Conservation (phyloP, 2,888 invertebrate species). For the Eupeodes latifasciatus region DNA sequence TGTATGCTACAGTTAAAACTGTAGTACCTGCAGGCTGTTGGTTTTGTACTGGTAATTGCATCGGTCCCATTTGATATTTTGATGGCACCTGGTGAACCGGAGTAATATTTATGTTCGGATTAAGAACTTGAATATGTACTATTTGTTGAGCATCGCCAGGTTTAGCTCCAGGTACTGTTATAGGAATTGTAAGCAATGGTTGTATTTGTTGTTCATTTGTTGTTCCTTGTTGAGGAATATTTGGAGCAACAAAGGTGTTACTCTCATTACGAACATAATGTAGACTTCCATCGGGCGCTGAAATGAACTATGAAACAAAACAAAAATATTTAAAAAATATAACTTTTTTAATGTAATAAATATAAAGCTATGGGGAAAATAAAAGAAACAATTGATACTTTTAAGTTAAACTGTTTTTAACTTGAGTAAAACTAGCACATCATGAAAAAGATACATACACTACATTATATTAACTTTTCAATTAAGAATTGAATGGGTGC, state of each 20-base stretch:
- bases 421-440: too few relatives aligned
- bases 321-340: not conserved
- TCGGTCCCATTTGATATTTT: constrained; percentile 89
- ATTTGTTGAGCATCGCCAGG: constrained; percentile 91
- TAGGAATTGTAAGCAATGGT: constrained; percentile 92
- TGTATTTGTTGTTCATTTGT: constrained; percentile 81
- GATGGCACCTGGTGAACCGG: constrained; percentile 84
- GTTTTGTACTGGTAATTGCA: constrained; percentile 90
- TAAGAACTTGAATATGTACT: constrained; percentile 91
- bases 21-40: constrained; percentile 89
- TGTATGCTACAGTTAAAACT: constrained; percentile 90
- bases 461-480: too few relatives aligned
- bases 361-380: too few relatives aligned
- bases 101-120: constrained; percentile 84
- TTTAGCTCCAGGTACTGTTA: constrained; percentile 90
- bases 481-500: too few relatives aligned
- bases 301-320: constrained; percentile 45
- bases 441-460: too few relatives aligned
- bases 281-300: constrained; percentile 71
- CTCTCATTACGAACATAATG: constrained; percentile 71
- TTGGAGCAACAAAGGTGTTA: constrained; percentile 66
- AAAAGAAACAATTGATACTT: too few relatives aligned
- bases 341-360: too few relatives aligned
- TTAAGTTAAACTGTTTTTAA: too few relatives aligned
- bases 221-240: constrained; percentile 67